Conservation (phyloP, 2,888 invertebrate genomes). For the Folsomia manolachei region DNA sequence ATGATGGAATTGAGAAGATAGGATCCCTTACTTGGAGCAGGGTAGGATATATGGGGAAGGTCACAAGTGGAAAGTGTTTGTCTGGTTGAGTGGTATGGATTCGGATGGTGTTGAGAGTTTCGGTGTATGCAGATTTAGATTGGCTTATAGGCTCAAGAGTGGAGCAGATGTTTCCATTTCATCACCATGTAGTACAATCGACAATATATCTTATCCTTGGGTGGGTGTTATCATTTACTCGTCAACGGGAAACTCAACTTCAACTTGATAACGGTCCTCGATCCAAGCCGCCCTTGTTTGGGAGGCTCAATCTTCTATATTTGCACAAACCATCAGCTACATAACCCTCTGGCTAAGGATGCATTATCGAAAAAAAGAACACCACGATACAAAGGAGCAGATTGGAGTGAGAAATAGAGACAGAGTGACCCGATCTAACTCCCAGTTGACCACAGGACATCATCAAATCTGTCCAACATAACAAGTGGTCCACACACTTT, state of each 20-base stretch:
- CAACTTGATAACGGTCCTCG: background rate
- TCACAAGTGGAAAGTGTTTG: background rate
- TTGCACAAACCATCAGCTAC: slow-evolving; percentile 19
- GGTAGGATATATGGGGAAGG: background rate
- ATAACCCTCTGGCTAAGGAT: too few relatives aligned
- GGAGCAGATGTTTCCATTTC: slow-evolving; percentile 24
- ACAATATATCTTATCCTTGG: slow-evolving; percentile 15
- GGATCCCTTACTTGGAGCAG: too few relatives aligned
- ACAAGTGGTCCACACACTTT: too few relatives aligned
- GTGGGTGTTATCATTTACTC: slow-evolving; percentile 21
- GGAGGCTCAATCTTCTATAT: slow-evolving; percentile 8
- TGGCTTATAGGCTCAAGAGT: slow-evolving; percentile 21
- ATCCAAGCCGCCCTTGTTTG: slow-evolving; percentile 9
- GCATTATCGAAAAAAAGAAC: too few relatives aligned
- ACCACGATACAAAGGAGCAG: too few relatives aligned
- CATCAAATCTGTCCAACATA: too few relatives aligned
- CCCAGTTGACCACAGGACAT: too few relatives aligned
- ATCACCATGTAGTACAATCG: slow-evolving; percentile 16
- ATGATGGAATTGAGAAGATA: too few relatives aligned
- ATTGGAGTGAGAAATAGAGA: too few relatives aligned
- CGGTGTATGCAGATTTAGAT: slow-evolving; percentile 14
- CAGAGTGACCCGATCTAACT: too few relatives aligned
- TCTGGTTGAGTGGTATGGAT: too few relatives aligned
- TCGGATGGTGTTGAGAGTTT: background rate
- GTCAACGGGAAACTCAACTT: too few relatives aligned